Conservation (phyloP, 1,140 invertebrate genomes). For the Drosophila parabipectinata region DNA sequence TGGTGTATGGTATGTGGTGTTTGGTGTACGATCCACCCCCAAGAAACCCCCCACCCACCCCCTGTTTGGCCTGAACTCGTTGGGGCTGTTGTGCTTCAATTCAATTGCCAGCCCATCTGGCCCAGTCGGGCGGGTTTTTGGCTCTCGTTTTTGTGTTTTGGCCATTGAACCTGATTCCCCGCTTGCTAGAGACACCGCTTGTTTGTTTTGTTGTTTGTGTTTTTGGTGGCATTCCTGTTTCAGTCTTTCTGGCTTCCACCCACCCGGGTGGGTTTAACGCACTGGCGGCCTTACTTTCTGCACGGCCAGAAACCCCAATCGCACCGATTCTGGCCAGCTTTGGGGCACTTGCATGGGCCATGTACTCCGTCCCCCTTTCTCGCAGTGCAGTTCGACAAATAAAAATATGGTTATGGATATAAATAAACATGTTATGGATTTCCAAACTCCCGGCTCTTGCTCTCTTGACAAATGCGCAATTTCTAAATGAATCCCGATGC, state of each 20-base stretch:
- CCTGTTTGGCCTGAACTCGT: slow-evolving; percentile 13
- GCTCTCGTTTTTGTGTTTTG: slow-evolving; percentile 28
- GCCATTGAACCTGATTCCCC: slow-evolving; percentile 46
- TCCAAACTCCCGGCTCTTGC: slow-evolving; percentile 17
- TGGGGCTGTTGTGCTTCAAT: slow-evolving; percentile 12
- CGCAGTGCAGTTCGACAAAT: neutral
- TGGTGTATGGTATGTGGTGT: slow-evolving; percentile 1
- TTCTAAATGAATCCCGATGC: slow-evolving; percentile 36
- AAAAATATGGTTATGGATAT: slow-evolving; percentile 4
- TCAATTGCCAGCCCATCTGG: slow-evolving; percentile 46
- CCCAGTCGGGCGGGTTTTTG: slow-evolving; percentile 24
- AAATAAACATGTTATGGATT: neutral
- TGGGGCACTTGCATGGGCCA: neutral
- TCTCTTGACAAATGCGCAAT: slow-evolving; percentile 52
- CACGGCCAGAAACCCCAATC: neutral
- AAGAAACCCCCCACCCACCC: neutral
- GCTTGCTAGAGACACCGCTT: slow-evolving; percentile 34
- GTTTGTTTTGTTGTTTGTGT: neutral
- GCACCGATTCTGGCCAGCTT: neutral
- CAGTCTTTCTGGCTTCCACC: neutral
- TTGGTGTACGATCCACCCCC: slow-evolving; percentile 4
- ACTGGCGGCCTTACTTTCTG: neutral
- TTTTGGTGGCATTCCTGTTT: neutral
- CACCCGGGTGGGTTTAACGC: slow-evolving; percentile 4
- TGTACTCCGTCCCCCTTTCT: neutral